phyloP scores from a whole-genome alignment of 2,888 invertebrate species.

The Cheilosia impressa region DNA sequence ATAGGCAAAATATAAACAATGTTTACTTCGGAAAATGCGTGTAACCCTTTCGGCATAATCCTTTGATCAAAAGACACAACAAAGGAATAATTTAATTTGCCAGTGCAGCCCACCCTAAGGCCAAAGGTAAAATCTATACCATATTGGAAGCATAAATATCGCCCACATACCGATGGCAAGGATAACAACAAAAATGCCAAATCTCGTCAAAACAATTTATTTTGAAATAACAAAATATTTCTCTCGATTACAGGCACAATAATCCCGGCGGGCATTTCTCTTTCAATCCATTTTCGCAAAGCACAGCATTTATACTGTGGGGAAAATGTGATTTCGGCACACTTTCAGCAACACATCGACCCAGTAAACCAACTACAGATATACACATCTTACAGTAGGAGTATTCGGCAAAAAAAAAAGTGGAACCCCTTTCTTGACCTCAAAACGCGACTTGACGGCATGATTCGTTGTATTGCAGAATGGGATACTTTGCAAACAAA shows the following conservation, averaged over 20 bases:
- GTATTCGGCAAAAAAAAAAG: conserved; percentile 2
- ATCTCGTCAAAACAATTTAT: conserved; percentile 62
- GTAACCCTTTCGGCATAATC: conserved; percentile 11
- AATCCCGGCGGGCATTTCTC: conserved; percentile 25
- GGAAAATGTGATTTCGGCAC: conserved; percentile 26
- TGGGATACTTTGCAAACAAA: conserved; percentile 10
- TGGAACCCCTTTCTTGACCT: conserved; percentile 50
- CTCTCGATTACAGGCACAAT: conserved; percentile 17
- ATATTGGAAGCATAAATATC: conserved; percentile 22
- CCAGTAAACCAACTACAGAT: background rate
- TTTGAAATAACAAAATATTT: conserved; percentile 51
- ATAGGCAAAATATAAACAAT: background rate
- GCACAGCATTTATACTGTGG: conserved; percentile 32
- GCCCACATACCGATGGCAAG: background rate
- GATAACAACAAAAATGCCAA: conserved; percentile 20
- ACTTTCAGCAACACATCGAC: conserved; percentile 21
- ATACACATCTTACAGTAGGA: background rate
- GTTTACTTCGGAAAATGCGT: background rate
- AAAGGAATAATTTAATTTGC: conserved; percentile 38
- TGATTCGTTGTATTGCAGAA: conserved; percentile 19
- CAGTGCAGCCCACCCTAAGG: background rate
- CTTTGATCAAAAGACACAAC: conserved; percentile 32
- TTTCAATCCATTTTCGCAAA: conserved; percentile 18
- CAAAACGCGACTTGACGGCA: conserved; percentile 50
- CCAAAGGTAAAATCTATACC: conserved; percentile 36